Percentiles rank a stretch among this genome's conserved stretches.
Evolutionary conservation across 1,140 invertebrate species (phyloP).

Genomic region (Cylas formicarius): DNA sequence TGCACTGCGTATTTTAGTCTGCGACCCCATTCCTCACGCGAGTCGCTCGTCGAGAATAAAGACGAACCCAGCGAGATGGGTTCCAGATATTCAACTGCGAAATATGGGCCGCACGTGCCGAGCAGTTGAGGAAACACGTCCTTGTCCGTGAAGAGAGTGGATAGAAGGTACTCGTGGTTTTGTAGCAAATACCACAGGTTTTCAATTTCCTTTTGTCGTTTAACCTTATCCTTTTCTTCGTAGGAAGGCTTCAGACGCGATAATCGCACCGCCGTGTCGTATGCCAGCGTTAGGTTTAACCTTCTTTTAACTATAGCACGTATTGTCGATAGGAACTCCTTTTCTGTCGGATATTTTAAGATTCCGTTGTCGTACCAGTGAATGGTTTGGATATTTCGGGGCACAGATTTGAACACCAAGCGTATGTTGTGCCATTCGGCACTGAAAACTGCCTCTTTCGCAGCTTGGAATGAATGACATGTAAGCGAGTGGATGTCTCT

Average conservation of each 20-base stretch:
- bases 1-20: constrained; percentile 50
- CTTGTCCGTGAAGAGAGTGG: constrained; percentile 50
- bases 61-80: constrained; percentile 39
- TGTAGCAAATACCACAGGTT: constrained; percentile 56
- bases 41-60: constrained; percentile 40
- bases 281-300: constrained; percentile 47
- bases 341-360: constrained; percentile 46
- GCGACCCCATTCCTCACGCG: constrained; percentile 44
- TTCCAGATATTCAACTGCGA: constrained; percentile 54
- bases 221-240: constrained; percentile 38
- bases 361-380: constrained; percentile 47
- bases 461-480: constrained; percentile 50
- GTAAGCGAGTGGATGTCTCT: constrained; percentile 47
- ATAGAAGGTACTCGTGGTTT: constrained; percentile 59
- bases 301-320: constrained; percentile 45
- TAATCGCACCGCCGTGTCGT: constrained; percentile 44
- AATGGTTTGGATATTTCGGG: constrained; percentile 32
- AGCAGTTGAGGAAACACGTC: constrained; percentile 58
- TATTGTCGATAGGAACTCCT: constrained; percentile 48
- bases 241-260: constrained; percentile 42
- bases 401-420: constrained; percentile 51
- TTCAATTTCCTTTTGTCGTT: constrained; percentile 50
- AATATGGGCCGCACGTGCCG: constrained; percentile 54
- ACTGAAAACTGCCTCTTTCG: constrained; percentile 52
- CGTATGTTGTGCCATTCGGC: constrained; percentile 47